Evolutionary conservation across 2,888 invertebrate species (phyloP), one percentile per base, ranked within the genome.

Genomic region (Lagria hirta): DNA sequence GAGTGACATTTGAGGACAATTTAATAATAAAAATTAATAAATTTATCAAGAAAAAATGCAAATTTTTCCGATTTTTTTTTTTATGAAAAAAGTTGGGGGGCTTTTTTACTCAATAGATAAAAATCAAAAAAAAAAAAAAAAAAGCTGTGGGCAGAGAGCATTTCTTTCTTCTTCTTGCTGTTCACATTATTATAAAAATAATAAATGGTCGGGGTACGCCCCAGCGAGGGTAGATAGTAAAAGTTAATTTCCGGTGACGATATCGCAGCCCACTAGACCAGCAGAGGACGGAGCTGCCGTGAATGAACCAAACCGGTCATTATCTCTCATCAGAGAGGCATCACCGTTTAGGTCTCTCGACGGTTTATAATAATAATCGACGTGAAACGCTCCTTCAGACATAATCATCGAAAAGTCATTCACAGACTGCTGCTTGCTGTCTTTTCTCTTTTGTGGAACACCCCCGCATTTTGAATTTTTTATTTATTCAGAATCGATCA

Each of bases 221-320:
- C 55, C 47, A 26, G 34, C 37, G 34, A 48, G 58, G 57, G 55
- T 52, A 59, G 60, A 60, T 60, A 60, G 58, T 57, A 59, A 55
- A 60, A 60, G 57, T 55, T 59, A 60, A 60, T 60, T 60, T 60
- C 60, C 60, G 58, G 58, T 53, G 52, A 43, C 42, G 52, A 40
- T 49, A 51, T 53, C 51, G 43, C 44, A 23, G 41, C 24, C 26
- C 48, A 53, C 26, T 48, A 35, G 43, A 43, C 43, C 43, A 38
- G n/a, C n/a, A 26, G 30, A 38, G 38, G 38, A 38, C 38, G 38
- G n/a, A 38, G 42, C 41, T 41, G 41, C 41, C 33, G 41, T 41
- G 41, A 41, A 41, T 41, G 41, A 46, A 46, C 52, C 43, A 49
- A 49, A 55, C 57, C 55, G 48, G 57, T 57, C 54, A 55, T 57